phyloP scores from a whole-genome alignment of 2,888 invertebrate species.

The Allophyes oxyacanthae region DNA sequence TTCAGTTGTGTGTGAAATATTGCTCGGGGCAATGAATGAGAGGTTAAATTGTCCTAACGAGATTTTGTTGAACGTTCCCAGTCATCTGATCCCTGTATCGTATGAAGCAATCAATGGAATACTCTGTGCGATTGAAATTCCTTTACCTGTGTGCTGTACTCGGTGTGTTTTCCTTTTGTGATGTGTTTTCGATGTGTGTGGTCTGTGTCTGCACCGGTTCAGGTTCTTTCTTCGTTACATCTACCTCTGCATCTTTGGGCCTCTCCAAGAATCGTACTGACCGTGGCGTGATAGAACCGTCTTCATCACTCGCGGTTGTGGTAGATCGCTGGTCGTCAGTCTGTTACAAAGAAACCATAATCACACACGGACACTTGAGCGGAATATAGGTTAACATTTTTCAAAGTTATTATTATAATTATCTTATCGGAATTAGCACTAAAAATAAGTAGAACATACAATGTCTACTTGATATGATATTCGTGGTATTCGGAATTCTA shows the following conservation, averaged over 20 bases:
- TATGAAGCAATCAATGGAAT: conserved; percentile 1
- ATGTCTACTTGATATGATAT: no score
- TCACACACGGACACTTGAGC: background rate
- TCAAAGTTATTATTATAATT: no score
- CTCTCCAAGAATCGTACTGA: conserved; percentile 92
- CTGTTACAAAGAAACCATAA: conserved; percentile 54
- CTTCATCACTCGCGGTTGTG: conserved; percentile 88
- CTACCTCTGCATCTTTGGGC: conserved; percentile 77
- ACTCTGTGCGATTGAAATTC: background rate
- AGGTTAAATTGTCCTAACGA: background rate
- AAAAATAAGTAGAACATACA: no score
- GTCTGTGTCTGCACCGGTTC: conserved; percentile 46
- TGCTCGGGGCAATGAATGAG: no score
- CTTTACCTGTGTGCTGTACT: conserved; percentile 71
- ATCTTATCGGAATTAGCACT: no score
- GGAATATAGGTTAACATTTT: no score
- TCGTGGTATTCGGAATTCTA: no score
- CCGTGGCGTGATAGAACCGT: conserved; percentile 89
- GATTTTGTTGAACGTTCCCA: background rate
- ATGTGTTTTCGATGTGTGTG: conserved; percentile 59
- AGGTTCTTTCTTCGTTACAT: conserved; percentile 62
- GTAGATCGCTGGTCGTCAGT: conserved; percentile 82
- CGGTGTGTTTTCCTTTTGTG: conserved; percentile 65
- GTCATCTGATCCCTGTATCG: background rate
- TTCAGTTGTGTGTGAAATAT: no score